These are phyloP conservation scores for Pogonophryne albipinna DNA, from an alignment of 2,797 vertebrate species.

Conservation along the genomic window DNA sequence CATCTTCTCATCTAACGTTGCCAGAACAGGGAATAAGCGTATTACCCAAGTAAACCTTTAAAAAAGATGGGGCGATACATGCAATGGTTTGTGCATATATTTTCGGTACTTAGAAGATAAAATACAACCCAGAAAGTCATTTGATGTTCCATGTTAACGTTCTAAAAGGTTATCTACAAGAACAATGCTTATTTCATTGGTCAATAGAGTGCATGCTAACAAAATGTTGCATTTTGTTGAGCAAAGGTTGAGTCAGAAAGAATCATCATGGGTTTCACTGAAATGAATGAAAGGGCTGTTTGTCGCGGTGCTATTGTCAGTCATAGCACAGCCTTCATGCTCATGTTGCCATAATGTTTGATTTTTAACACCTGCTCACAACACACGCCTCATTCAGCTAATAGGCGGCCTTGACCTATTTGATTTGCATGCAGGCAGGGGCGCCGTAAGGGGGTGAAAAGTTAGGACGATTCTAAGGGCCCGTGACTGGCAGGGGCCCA, in stretches of 20 bases:
- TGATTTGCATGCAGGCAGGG: constrained; percentile 37
- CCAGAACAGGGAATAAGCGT: neutral
- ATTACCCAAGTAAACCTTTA: neutral
- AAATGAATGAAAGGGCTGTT: neutral
- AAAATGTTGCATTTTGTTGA: neutral
- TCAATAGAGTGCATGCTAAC: neutral
- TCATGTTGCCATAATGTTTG: constrained; percentile 26
- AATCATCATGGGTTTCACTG: neutral
- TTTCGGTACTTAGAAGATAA: neutral
- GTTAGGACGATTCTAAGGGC: no score
- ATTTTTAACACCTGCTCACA: constrained; percentile 45
- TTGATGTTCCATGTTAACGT: neutral
- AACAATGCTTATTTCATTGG: neutral
- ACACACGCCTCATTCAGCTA: constrained; percentile 28
- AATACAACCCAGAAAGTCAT: neutral
- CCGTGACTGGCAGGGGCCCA: no score
- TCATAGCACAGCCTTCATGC: neutral
- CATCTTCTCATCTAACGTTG: neutral
- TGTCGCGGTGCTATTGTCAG: constrained; percentile 7
- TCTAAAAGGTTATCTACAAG: neutral
- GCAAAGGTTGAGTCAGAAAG: neutral
- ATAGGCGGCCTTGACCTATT: constrained; percentile 45
- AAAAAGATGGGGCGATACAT: neutral
- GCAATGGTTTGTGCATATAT: neutral
- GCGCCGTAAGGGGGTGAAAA: no score